These are phyloP conservation scores for Eretmocerus hayati DNA, from an alignment of 2,888 invertebrate genomes.

Conservation along the genomic window DNA sequence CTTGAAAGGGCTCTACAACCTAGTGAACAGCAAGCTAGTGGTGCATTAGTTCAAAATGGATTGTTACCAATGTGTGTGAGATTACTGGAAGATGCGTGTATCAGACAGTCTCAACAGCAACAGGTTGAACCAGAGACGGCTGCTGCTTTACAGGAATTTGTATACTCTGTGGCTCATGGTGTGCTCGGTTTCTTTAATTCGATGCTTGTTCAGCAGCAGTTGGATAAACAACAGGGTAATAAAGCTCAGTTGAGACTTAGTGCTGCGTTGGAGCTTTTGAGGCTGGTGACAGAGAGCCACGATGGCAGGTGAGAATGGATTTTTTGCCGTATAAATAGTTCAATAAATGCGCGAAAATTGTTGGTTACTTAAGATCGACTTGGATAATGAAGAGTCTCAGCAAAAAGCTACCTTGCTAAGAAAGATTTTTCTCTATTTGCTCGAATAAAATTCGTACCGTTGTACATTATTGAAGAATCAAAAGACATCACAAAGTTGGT, in stretches of 20 bases:
- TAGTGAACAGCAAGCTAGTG: constrained; percentile 53
- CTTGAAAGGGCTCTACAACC: constrained; percentile 53
- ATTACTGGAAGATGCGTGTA: constrained; percentile 53
- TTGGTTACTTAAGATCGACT: no score
- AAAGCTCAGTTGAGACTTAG: no score
- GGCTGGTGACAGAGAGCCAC: constrained; percentile 54
- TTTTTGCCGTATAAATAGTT: no score
- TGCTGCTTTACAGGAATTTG: constrained; percentile 52
- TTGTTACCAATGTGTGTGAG: constrained; percentile 57
- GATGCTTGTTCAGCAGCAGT: constrained; percentile 54
- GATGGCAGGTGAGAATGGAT: constrained; percentile 54
- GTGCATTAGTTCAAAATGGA: constrained; percentile 54
- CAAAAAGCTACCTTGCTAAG: no score
- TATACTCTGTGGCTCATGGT: constrained; percentile 56
- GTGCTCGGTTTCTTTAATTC: constrained; percentile 56
- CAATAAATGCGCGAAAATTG: no score
- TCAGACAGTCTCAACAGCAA: constrained; percentile 30
- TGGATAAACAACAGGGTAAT: no score
- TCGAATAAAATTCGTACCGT: no score
- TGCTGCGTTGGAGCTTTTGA: constrained; percentile 54
- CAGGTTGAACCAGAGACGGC: constrained; percentile 43
- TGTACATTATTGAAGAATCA: no score
- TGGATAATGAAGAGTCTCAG: no score
- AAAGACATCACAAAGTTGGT: no score
- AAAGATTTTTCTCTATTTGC: no score